A percentile compares a stretch with the other conserved stretches of the same genome.
phyloP scores from a whole-genome alignment of 2,113 vertebrate species.

The Microcebus murinus region DNA sequence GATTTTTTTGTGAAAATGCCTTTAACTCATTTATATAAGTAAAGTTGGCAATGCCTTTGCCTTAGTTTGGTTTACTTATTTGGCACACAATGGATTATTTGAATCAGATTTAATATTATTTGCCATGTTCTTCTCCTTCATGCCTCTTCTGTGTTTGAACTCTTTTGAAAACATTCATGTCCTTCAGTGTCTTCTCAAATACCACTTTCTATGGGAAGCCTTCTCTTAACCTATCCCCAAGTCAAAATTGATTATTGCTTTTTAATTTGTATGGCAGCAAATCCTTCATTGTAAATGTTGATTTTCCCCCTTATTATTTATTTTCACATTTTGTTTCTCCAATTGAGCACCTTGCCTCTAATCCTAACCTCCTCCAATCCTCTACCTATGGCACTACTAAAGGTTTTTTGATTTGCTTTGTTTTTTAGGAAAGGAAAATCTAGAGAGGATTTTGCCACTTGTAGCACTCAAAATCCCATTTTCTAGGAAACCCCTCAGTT shows the following conservation, averaged over 20 bases:
- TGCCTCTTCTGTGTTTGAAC: background rate
- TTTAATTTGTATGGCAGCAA: background rate
- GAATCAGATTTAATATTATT: background rate
- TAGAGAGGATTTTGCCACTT: background rate
- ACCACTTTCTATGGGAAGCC: background rate
- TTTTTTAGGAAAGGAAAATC: background rate
- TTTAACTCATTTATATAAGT: background rate
- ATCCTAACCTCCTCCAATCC: background rate
- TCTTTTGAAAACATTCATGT: background rate
- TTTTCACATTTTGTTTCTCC: background rate
- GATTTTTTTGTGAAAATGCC: background rate
- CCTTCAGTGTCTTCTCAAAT: background rate
- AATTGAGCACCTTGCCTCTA: background rate
- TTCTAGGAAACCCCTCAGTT: background rate
- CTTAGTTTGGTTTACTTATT: background rate
- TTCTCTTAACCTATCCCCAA: background rate
- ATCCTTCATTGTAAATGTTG: background rate
- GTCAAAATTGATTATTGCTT: background rate
- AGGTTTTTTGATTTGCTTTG: background rate
- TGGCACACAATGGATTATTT: background rate
- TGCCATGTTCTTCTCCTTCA: background rate
- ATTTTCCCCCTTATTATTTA: background rate
- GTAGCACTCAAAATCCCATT: background rate
- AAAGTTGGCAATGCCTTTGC: background rate
- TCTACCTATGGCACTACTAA: background rate